Evolutionary conservation across 92 coral and sea anemone genomes (phyloP).

Genomic region (Phenganax stokvisi): DNA sequence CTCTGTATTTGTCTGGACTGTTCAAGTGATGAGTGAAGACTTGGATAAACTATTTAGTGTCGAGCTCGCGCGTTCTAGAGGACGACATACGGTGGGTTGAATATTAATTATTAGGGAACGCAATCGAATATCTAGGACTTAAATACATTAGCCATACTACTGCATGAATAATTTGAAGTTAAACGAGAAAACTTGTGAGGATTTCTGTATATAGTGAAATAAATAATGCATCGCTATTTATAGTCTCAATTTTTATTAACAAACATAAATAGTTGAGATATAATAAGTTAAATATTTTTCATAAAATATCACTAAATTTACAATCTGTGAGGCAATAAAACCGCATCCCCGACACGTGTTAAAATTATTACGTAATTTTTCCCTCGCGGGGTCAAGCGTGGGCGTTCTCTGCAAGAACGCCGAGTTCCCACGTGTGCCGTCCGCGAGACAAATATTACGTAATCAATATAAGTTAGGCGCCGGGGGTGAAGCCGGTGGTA

Average conservation of each 20-base stretch:
- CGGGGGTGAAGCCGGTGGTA: too few relatives aligned
- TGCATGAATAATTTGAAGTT: not conserved
- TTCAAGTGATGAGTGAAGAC: too few relatives aligned
- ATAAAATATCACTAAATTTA: not conserved
- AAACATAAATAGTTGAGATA: not conserved
- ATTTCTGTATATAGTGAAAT: conserved; percentile 7
- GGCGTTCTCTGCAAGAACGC: too few relatives aligned
- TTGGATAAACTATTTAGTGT: not conserved
- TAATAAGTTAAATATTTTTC: not conserved
- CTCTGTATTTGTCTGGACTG: too few relatives aligned
- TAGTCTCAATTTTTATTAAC: not conserved
- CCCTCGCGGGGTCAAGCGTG: too few relatives aligned
- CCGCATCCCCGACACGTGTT: not conserved
- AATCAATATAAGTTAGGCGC: too few relatives aligned
- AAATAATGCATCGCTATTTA: conserved; percentile 2
- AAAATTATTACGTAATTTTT: not conserved
- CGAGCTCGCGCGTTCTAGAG: not conserved
- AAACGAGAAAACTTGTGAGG: not conserved
- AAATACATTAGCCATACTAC: not conserved
- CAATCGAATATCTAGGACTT: not conserved
- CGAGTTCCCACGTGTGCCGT: too few relatives aligned
- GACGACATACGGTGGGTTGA: too few relatives aligned
- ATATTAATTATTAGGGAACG: not conserved
- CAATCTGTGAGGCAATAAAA: not conserved
- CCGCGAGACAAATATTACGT: too few relatives aligned